Evolutionary conservation across 2,888 invertebrate species (phyloP).

Genomic region (Kryphioiulus occultus): DNA sequence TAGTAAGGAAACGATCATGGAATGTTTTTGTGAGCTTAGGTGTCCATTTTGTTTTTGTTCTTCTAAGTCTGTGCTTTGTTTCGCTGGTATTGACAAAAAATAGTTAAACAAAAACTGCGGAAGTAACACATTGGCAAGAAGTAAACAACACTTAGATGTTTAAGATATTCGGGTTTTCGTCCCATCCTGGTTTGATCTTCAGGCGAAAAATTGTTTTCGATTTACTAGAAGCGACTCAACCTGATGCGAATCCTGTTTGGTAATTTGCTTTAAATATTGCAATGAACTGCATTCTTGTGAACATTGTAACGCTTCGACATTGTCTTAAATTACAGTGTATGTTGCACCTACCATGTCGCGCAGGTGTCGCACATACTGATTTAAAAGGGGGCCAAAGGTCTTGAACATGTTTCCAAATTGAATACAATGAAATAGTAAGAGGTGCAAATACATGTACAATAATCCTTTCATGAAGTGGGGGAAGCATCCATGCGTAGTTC

Average conservation of each 20-base stretch:
- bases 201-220: background rate
- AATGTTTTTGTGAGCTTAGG: background rate
- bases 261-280: background rate
- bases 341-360: no score
- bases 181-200: background rate
- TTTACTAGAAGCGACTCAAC: background rate
- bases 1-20: background rate
- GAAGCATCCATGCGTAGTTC: no score
- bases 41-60: background rate
- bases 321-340: no score
- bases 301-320: no score
- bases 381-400: no score
- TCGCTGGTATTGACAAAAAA: background rate
- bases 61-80: background rate
- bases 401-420: no score
- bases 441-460: no score
- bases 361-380: no score
- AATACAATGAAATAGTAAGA: no score
- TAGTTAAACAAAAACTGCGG: background rate
- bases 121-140: background rate
- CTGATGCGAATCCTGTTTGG: background rate
- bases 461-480: no score
- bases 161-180: background rate
- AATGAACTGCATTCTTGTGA: background rate
- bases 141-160: background rate